Evolutionary conservation across 1,140 invertebrate species (phyloP).

Genomic region (Musca domestica): DNA sequence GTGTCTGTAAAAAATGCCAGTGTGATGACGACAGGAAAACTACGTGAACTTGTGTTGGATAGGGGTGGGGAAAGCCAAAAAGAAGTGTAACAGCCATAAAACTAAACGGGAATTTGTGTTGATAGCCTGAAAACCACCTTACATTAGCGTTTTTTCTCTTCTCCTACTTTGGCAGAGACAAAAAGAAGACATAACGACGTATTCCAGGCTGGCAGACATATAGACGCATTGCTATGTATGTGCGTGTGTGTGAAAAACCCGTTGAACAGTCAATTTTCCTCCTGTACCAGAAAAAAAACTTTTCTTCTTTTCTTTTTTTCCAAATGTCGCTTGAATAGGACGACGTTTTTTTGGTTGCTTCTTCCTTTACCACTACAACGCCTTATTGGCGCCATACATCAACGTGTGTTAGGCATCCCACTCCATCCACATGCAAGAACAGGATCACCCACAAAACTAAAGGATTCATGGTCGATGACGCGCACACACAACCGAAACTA

Average conservation of each 20-base stretch:
- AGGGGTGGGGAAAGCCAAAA: too few relatives aligned
- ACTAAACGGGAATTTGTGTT: constrained; percentile 28
- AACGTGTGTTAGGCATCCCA: constrained; percentile 32
- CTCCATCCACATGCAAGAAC: neutral
- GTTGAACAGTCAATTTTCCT: constrained; percentile 2
- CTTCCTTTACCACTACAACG: constrained; percentile 26
- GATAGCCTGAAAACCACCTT: constrained; percentile 14
- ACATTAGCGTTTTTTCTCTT: constrained; percentile 11
- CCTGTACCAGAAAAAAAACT: constrained; percentile 1
- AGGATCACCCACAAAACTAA: neutral
- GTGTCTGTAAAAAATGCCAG: too few relatives aligned
- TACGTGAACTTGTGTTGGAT: too few relatives aligned
- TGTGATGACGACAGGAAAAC: too few relatives aligned
- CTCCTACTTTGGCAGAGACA: neutral
- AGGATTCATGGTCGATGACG: neutral
- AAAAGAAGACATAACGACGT: neutral
- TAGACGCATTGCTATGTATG: neutral
- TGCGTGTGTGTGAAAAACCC: neutral
- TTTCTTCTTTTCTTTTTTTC: constrained; percentile 18
- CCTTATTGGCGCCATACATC: constrained; percentile 53
- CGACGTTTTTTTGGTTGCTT: constrained; percentile 8
- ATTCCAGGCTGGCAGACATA: neutral
- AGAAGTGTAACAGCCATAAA: constrained; percentile 27
- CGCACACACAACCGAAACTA: neutral
- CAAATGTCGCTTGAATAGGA: neutral